Conservation (phyloP, 2,888 invertebrate species). For the Conistra vaccinii region DNA sequence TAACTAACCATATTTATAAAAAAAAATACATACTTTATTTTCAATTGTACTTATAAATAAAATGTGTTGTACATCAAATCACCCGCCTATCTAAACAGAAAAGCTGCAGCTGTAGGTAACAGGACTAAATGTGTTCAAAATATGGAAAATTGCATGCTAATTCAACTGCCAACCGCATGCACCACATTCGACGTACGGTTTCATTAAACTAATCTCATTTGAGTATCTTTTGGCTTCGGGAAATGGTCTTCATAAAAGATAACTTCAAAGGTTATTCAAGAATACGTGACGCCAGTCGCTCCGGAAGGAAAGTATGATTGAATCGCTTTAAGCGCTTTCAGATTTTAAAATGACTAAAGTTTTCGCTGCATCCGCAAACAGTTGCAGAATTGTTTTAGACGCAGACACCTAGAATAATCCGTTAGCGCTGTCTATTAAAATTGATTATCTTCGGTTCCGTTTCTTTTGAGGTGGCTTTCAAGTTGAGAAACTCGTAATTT, state of each 20-base stretch:
- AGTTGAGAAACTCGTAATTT: slow-evolving; percentile 36
- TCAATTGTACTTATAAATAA: background rate
- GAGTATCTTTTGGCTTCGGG: slow-evolving; percentile 74
- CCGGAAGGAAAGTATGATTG: slow-evolving; percentile 63
- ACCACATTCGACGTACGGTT: slow-evolving; percentile 72
- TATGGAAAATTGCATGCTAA: slow-evolving; percentile 86
- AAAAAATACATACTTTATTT: background rate
- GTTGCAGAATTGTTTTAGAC: slow-evolving; percentile 56
- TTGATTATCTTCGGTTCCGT: slow-evolving; percentile 46
- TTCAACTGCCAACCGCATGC: slow-evolving; percentile 79
- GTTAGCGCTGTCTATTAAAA: slow-evolving; percentile 48
- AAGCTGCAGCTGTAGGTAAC: slow-evolving; percentile 56
- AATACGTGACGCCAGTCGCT: slow-evolving; percentile 54
- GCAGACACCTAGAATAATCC: slow-evolving; percentile 54
- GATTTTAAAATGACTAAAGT: slow-evolving; percentile 66
- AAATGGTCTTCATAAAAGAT: slow-evolving; percentile 61
- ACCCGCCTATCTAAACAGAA: slow-evolving; percentile 43
- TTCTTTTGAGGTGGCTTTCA: slow-evolving; percentile 39
- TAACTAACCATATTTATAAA: background rate
- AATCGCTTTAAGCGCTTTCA: slow-evolving; percentile 61
- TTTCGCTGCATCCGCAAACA: slow-evolving; percentile 60
- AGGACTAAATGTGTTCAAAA: slow-evolving; percentile 79
- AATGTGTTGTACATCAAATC: slow-evolving; percentile 10
- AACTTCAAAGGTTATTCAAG: slow-evolving; percentile 59
- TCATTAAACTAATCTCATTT: slow-evolving; percentile 79